Conservation (phyloP, 2,113 vertebrate species). For the Cichladusa arquata region DNA sequence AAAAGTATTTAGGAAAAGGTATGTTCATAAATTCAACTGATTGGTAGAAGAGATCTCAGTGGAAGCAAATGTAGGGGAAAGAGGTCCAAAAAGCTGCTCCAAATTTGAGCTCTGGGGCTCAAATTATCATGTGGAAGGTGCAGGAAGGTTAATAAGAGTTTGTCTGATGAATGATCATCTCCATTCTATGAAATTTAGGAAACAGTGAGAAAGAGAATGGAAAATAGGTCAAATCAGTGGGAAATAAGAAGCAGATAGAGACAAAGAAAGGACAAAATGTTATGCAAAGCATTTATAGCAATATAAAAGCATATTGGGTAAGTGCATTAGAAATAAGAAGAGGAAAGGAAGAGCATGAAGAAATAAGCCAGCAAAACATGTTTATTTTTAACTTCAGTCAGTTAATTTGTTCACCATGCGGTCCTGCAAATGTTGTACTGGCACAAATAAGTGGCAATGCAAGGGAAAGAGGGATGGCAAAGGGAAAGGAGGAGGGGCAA, state of each 20-base stretch:
- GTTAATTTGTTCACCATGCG: constrained; percentile 13
- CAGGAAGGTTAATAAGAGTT: neutral
- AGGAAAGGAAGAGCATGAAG: neutral
- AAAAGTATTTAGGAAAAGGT: neutral
- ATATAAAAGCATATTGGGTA: neutral
- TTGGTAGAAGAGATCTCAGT: neutral
- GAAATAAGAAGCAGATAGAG: neutral
- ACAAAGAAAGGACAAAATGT: neutral
- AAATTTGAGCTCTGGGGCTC: neutral
- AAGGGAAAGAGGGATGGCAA: neutral
- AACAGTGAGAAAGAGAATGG: neutral
- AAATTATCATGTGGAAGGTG: neutral
- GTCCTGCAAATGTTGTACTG: constrained; percentile 37
- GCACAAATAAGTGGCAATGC: neutral
- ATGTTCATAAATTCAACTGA: neutral
- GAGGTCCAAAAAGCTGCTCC: neutral
- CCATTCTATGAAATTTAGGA: neutral
- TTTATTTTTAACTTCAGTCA: constrained; percentile 50
- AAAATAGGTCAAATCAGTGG: neutral
- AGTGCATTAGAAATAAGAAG: neutral
- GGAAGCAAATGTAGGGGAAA: neutral
- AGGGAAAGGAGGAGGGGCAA: neutral
- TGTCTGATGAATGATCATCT: neutral
- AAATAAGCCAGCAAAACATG: constrained; percentile 37
- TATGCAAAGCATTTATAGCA: neutral